These are phyloP conservation scores for Chalcis sispes DNA, from an alignment of 2,888 invertebrate genomes.

Conservation along the genomic window DNA sequence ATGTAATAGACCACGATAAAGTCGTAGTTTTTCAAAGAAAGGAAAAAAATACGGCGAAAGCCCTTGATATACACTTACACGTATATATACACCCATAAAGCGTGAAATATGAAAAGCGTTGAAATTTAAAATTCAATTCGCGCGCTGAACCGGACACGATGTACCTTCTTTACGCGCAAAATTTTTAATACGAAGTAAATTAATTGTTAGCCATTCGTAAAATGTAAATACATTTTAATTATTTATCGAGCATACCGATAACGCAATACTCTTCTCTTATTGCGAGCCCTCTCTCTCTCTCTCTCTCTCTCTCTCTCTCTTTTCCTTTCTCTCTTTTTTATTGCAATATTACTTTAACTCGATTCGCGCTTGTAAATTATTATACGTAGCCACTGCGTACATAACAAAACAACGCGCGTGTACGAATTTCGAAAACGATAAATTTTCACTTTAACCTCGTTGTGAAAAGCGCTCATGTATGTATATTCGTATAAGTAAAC, in stretches of 20 bases:
- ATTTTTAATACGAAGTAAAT: conserved; percentile 29
- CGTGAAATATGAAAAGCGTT: conserved; percentile 21
- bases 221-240: conserved; percentile 43
- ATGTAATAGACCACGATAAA: conserved; percentile 47
- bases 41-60: too few relatives aligned
- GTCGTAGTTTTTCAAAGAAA: not conserved
- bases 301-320: too few relatives aligned
- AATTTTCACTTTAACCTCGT: too few relatives aligned
- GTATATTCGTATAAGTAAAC: too few relatives aligned
- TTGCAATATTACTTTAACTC: conserved; percentile 4
- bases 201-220: conserved; percentile 11
- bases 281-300: too few relatives aligned
- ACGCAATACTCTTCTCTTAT: conserved; percentile 4
- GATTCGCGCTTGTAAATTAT: conserved; percentile 3
- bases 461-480: too few relatives aligned
- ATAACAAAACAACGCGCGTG: not conserved
- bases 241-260: conserved; percentile 33
- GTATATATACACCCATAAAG: not conserved
- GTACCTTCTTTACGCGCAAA: conserved; percentile 23
- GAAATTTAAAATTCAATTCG: conserved; percentile 45
- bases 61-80: not conserved
- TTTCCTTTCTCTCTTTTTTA: not conserved
- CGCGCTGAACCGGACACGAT: not conserved
- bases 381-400: not conserved
- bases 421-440: too few relatives aligned